phyloP scores from a whole-genome alignment of 1,140 invertebrate species.

The Cyrtorhinus lividipennis region DNA sequence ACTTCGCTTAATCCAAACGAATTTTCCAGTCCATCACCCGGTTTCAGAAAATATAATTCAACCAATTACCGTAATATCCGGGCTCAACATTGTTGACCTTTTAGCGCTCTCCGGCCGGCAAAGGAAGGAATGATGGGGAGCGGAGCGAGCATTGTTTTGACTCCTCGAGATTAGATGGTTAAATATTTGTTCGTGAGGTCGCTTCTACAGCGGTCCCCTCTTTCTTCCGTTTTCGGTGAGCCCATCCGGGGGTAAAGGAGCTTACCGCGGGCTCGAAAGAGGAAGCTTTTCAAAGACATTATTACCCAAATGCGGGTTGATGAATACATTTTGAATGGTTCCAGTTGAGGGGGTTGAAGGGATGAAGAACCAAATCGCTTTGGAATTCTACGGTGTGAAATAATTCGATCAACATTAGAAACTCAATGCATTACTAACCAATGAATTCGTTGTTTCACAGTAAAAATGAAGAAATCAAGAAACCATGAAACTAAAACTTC shows the following conservation, averaged over 20 bases:
- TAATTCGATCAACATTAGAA: not conserved
- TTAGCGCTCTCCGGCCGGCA: too few species aligned
- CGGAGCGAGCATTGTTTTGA: not conserved
- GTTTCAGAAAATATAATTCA: too few species aligned
- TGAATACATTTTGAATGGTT: conserved; percentile 10
- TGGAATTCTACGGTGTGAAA: not conserved
- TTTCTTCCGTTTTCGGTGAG: not conserved
- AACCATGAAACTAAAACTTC: too few species aligned
- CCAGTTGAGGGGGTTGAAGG: not conserved
- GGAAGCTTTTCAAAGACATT: not conserved
- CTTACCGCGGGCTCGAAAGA: not conserved
- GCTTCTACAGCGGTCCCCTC: not conserved
- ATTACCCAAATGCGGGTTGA: conserved; percentile 3
- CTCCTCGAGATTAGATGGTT: not conserved
- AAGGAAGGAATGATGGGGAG: not conserved
- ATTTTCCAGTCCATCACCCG: too few species aligned
- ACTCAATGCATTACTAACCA: too few species aligned
- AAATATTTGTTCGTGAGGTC: conserved; percentile 1
- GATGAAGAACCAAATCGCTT: not conserved
- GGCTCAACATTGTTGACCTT: too few species aligned
- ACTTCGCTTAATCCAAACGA: too few species aligned
- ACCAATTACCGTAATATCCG: not conserved
- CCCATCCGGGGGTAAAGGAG: not conserved
- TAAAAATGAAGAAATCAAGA: too few species aligned
- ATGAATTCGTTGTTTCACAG: too few species aligned